Evolutionary conservation across 1,140 invertebrate species (phyloP), one percentile per base, ranked within the genome.

Genomic region (Trichoplusia ni): DNA sequence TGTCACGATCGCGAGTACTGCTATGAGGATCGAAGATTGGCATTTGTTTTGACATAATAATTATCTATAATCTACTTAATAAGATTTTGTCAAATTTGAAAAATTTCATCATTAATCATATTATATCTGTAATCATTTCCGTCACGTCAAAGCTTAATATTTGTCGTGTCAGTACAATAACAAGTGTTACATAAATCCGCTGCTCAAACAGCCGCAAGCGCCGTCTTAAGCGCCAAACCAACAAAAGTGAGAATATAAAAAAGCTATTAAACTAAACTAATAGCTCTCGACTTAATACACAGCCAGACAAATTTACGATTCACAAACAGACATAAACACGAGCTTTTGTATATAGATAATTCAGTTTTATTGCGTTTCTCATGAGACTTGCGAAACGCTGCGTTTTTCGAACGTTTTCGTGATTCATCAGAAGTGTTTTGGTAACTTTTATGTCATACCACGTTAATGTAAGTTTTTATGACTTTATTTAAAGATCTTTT

Each of bases 271-370:
- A 47, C 56, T 35, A 47, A 46, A 21, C 38, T 60, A 60, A 58
- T 60, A 47, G 56, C 42, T 60, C 40, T 60, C 29, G 31, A 33
- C 18, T 47, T 47, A 60, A 60, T 46, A 47, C 42, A 59, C 53
- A 31, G 25, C 11, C 31, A 40, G 42, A 60, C 42, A 46, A 60
- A 47, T 60, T 60, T 60, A 60, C 42, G 56, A 47, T 35, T 42
- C 9, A 60, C 56, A 60, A 60, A 60, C 56, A 60, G 56, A 37
- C 56, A 46, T 47, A 46, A 60, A 60, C 56, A 46, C 56, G n/a
- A 11, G 25, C 29, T 60, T 60, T 60, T 60, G 42, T 60, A 42
- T 60, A 47, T 29, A 47, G 33, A 60, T 60, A 60, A 60, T 35
- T 47, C 42, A 60, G 42, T 37, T 60, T 60, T 60, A 60, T 60